These are phyloP conservation scores for Drosophila pegasa DNA, from an alignment of 2,888 invertebrate species.

Conservation along the genomic window DNA sequence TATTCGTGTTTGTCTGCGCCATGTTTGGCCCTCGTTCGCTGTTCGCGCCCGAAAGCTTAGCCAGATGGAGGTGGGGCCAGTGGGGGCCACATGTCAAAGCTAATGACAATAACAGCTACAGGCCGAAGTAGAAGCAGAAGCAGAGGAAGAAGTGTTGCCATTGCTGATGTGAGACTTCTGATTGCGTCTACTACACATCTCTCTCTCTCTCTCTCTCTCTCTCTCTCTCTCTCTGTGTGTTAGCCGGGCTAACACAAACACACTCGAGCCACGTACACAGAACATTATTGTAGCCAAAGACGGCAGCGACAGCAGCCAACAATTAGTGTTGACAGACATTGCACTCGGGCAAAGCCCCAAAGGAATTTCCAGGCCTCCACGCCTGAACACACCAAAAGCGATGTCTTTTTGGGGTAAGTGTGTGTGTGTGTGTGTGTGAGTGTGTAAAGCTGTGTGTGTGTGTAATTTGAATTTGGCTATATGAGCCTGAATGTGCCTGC, in stretches of 20 bases:
- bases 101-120: slow-evolving; percentile 60
- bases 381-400: slow-evolving; percentile 38
- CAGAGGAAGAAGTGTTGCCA: slow-evolving; percentile 24
- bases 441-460: slow-evolving; percentile 9
- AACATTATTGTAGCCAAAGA: slow-evolving; percentile 70
- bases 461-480: slow-evolving; percentile 43
- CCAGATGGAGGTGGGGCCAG: too few relatives aligned
- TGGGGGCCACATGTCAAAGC: slow-evolving; percentile 47
- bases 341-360: slow-evolving; percentile 67
- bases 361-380: slow-evolving; percentile 68
- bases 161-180: slow-evolving; percentile 49
- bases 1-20: slow-evolving; percentile 23
- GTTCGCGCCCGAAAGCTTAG: slow-evolving; percentile 46
- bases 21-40: slow-evolving; percentile 37
- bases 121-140: slow-evolving; percentile 10
- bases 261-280: slow-evolving; percentile 40
- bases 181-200: slow-evolving; percentile 34
- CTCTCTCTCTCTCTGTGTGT: too few relatives aligned
- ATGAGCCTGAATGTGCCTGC: not conserved
- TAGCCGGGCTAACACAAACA: slow-evolving; percentile 47
- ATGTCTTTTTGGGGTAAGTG: slow-evolving; percentile 1
- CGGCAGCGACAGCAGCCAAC: slow-evolving; percentile 67
- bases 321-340: slow-evolving; percentile 79
- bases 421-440: not conserved
- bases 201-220: too few relatives aligned